A percentile compares a stretch with the other conserved stretches of the same genome.
Conservation (phyloP, 2,113 vertebrate genomes). For the Ptilorrhoa leucosticta region DNA sequence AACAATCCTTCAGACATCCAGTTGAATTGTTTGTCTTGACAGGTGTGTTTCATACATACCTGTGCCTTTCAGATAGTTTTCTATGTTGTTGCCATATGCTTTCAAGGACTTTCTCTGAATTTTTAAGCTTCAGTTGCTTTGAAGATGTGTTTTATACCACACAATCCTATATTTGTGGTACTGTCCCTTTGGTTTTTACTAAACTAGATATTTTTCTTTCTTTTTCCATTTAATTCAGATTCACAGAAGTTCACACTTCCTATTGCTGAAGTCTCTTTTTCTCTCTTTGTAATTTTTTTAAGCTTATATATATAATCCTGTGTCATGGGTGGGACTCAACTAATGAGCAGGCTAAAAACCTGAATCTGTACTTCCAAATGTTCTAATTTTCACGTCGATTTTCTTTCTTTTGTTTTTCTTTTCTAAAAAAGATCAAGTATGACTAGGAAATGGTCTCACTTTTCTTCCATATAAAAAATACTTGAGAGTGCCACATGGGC, state of each 20-base stretch:
- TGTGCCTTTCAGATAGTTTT: neutral
- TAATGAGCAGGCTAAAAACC: neutral
- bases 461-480: neutral
- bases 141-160: neutral
- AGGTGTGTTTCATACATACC: neutral
- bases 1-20: neutral
- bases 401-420: neutral
- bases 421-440: neutral
- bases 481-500: neutral
- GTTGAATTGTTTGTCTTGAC: neutral
- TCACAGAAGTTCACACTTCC: neutral
- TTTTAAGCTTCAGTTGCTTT: neutral
- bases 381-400: neutral
- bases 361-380: neutral
- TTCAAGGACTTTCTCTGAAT: neutral
- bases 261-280: neutral
- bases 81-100: neutral
- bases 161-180: rapidly evolving
- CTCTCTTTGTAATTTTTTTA: neutral
- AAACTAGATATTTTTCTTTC: neutral
- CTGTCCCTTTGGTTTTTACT: neutral
- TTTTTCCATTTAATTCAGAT: neutral
- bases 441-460: neutral
- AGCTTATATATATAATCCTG: neutral
- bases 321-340: neutral